Percentiles rank a stretch among this genome's conserved stretches.
These are phyloP conservation scores for Solen grandis DNA, from an alignment of 1,140 invertebrate species.

Conservation along the genomic window DNA sequence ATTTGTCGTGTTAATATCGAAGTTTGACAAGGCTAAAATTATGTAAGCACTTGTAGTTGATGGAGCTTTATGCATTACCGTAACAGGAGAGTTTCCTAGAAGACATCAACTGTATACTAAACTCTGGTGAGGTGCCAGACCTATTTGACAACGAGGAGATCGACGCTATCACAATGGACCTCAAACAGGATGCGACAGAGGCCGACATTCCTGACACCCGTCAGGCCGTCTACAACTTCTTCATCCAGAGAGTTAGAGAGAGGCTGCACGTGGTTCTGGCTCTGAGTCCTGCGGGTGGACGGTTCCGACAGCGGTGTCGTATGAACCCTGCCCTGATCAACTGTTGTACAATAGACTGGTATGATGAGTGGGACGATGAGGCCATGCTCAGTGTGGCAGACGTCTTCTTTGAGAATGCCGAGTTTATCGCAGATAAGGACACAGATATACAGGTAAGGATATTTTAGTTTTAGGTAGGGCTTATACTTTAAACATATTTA, in stretches of 20 bases:
- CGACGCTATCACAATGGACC: constrained; percentile 79
- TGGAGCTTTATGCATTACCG: too few relatives aligned
- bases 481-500: too few relatives aligned
- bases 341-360: constrained; percentile 81
- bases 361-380: constrained; percentile 78
- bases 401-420: constrained; percentile 76
- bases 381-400: constrained; percentile 86
- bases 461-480: too few relatives aligned
- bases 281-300: constrained; percentile 82
- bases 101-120: constrained; percentile 80
- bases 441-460: constrained; percentile 72
- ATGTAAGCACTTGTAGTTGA: too few relatives aligned
- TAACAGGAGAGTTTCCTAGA: constrained; percentile 80
- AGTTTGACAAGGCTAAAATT: too few relatives aligned
- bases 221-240: constrained; percentile 77
- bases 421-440: constrained; percentile 73
- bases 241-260: constrained; percentile 78
- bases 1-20: too few relatives aligned
- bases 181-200: constrained; percentile 76
- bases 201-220: constrained; percentile 77
- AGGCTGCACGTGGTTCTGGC: constrained; percentile 80
- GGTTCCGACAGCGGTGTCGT: constrained; percentile 85
- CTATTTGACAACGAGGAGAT: constrained; percentile 80
- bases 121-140: constrained; percentile 80
- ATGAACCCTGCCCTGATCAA: constrained; percentile 81